Conservation (phyloP, 2,797 vertebrate genomes). For the Heteromormyrus szaboi region DNA sequence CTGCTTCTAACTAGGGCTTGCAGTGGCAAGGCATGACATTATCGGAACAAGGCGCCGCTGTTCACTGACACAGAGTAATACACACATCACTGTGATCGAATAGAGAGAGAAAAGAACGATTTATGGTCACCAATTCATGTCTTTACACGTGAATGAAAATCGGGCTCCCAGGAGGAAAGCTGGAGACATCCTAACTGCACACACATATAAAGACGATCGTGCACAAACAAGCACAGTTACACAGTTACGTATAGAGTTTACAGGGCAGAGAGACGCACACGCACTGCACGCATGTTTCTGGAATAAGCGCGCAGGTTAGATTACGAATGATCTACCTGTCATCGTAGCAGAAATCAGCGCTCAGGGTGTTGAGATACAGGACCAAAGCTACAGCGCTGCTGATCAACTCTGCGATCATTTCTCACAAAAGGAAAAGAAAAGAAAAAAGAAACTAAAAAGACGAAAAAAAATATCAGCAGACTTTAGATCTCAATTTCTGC, state of each 20-base stretch:
- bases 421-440: constrained; percentile 50
- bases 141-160: neutral
- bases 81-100: neutral
- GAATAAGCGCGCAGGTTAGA: neutral
- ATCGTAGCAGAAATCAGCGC: constrained; percentile 97
- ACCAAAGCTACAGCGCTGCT: constrained; percentile 88
- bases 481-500: constrained; percentile 15
- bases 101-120: neutral
- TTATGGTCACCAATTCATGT: neutral
- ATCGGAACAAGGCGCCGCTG: neutral
- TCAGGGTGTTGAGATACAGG: constrained; percentile 93
- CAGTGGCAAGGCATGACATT: neutral
- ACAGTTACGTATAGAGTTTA: neutral
- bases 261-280: neutral
- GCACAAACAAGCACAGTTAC: neutral
- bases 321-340: constrained; percentile 74
- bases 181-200: neutral
- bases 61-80: neutral
- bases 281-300: neutral
- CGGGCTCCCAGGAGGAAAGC: neutral
- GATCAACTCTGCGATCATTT: constrained; percentile 91
- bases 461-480: constrained; percentile 20
- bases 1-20: neutral
- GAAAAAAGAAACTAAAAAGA: constrained; percentile 9
- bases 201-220: neutral